These are phyloP conservation scores for Periophthalmodon schlosseri DNA, from an alignment of 2,113 vertebrate species.

Conservation along the genomic window DNA sequence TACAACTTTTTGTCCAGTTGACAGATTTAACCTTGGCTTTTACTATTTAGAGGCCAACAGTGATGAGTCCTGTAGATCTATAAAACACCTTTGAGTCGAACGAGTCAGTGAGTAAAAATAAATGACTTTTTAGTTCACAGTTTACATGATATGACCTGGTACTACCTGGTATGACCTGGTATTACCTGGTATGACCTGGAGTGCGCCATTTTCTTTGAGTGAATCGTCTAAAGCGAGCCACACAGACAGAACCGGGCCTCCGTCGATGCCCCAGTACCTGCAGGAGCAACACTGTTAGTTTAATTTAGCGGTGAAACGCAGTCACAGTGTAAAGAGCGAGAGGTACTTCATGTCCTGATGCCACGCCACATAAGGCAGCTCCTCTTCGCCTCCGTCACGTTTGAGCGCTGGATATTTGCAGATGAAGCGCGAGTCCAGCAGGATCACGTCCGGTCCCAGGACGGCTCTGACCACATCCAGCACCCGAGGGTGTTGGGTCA, in stretches of 20 bases:
- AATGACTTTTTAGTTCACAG: too few relatives aligned
- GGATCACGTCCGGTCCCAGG: slow-evolving; percentile 76
- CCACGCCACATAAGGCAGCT: slow-evolving; percentile 79
- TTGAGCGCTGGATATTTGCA: slow-evolving; percentile 76
- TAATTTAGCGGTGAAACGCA: not conserved
- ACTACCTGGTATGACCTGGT: too few relatives aligned
- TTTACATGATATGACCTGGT: too few relatives aligned
- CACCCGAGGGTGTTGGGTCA: slow-evolving; percentile 71
- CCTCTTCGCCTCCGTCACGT: slow-evolving; percentile 4
- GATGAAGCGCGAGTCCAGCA: slow-evolving; percentile 83
- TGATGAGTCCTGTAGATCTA: too few relatives aligned
- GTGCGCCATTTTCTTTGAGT: slow-evolving; percentile 75
- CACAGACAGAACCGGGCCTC: slow-evolving; percentile 79
- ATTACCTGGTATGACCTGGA: slow-evolving; percentile 82
- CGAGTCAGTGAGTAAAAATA: too few relatives aligned
- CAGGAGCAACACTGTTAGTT: not conserved
- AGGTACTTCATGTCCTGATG: slow-evolving; percentile 82
- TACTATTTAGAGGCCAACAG: too few relatives aligned
- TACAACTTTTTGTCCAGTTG: too few relatives aligned
- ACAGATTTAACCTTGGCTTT: too few relatives aligned
- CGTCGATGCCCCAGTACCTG: slow-evolving; percentile 82
- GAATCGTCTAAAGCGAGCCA: slow-evolving; percentile 82
- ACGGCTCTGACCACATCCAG: slow-evolving; percentile 62
- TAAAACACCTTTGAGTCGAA: too few relatives aligned
- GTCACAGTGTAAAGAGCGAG: not conserved